Conservation (phyloP, 1,140 invertebrate genomes). For the Danaus plexippus region DNA sequence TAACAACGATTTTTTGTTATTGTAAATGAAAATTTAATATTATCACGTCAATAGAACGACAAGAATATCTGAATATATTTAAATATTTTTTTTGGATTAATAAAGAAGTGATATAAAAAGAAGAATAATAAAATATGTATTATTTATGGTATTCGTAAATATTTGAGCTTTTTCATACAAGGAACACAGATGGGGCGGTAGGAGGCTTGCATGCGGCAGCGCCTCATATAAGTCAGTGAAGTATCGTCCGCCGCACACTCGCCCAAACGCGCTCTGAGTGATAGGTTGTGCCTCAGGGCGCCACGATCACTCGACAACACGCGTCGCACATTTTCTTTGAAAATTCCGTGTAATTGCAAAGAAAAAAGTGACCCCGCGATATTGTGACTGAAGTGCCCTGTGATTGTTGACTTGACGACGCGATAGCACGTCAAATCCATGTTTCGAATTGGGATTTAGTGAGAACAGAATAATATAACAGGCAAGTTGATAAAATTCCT, state of each 20-base stretch:
- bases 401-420: conserved; percentile 38
- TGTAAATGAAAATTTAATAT: too few species aligned
- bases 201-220: conserved; percentile 29
- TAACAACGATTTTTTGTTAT: too few species aligned
- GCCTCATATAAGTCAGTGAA: conserved; percentile 38
- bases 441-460: conserved; percentile 62
- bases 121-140: too few species aligned
- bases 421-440: conserved; percentile 48
- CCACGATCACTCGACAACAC: conserved; percentile 57
- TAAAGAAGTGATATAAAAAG: too few species aligned
- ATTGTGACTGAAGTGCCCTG: conserved; percentile 58
- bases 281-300: conserved; percentile 61
- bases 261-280: conserved; percentile 48
- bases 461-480: conserved; percentile 37
- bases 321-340: conserved; percentile 64
- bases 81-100: too few species aligned
- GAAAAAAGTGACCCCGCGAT: conserved; percentile 60
- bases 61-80: too few species aligned
- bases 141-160: conserved; percentile 3
- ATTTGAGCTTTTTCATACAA: conserved; percentile 35
- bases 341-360: conserved; percentile 66
- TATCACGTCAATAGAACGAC: too few species aligned
- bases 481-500: conserved; percentile 39
- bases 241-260: conserved; percentile 44
- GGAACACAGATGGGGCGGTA: conserved; percentile 41